A percentile compares a stretch with the other conserved stretches of the same genome.
Evolutionary conservation across 2,113 vertebrate species (phyloP).

Genomic region (Epinephelus fuscoguttatus): DNA sequence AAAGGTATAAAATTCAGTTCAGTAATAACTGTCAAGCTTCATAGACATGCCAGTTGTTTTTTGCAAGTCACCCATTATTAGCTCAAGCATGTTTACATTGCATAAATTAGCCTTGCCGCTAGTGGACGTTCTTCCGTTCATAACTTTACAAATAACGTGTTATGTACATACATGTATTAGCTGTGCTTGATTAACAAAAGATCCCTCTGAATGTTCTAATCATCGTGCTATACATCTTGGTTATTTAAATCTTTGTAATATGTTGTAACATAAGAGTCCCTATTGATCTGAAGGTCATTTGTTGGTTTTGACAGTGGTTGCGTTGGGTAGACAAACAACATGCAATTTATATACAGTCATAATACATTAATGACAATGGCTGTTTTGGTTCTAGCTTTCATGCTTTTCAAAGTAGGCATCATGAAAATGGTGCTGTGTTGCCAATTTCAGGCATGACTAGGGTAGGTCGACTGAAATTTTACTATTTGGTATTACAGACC

Average conservation of each 20-base stretch:
- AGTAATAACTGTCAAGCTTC: no score
- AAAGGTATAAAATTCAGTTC: no score
- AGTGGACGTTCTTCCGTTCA: no score
- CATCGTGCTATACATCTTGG: background rate
- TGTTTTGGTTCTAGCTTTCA: conserved; percentile 7
- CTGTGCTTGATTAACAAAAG: background rate
- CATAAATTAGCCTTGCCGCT: no score
- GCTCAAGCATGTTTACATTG: no score
- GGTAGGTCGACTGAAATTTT: background rate
- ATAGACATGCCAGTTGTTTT: no score
- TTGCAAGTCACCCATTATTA: no score
- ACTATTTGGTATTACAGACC: conserved; percentile 13
- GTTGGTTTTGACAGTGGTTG: background rate
- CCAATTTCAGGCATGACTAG: conserved; percentile 12
- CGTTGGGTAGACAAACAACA: conserved; percentile 24
- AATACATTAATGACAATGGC: conserved; percentile 20
- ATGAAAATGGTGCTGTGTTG: background rate
- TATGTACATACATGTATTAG: background rate
- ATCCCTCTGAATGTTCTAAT: background rate
- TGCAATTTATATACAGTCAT: conserved; percentile 21
- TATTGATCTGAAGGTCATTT: background rate
- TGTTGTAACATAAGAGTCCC: background rate
- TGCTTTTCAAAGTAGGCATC: background rate
- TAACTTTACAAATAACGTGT: no score
- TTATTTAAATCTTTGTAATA: background rate